Evolutionary conservation across 1,140 invertebrate genomes (phyloP).

Genomic region (Cydia amplana): DNA sequence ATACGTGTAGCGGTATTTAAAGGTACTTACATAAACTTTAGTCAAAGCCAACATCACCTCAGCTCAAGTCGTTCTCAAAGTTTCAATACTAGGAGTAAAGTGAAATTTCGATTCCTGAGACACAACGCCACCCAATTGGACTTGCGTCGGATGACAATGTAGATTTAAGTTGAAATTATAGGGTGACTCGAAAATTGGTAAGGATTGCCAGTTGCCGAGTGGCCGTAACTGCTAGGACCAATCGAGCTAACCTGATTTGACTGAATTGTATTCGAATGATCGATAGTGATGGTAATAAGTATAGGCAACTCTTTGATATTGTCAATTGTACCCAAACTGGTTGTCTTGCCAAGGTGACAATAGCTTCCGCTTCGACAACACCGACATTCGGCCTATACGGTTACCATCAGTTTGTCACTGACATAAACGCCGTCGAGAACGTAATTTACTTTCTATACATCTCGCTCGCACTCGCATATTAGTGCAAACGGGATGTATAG

Average conservation of each 20-base stretch:
- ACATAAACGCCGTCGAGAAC: too few species aligned
- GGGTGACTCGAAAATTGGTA: neutral
- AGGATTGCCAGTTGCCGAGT: neutral
- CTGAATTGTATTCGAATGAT: neutral
- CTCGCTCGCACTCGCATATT: too few species aligned
- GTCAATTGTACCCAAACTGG: too few species aligned
- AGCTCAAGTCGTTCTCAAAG: neutral
- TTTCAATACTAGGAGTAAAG: neutral
- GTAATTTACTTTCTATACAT: too few species aligned
- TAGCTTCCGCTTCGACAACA: too few species aligned
- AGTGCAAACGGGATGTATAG: too few species aligned
- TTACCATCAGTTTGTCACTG: too few species aligned
- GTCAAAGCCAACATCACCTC: neutral
- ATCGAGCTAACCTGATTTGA: conserved; percentile 8
- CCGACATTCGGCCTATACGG: too few species aligned
- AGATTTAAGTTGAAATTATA: conserved; percentile 25
- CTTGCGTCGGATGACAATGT: conserved; percentile 14
- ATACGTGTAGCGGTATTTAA: too few species aligned
- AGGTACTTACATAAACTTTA: too few species aligned
- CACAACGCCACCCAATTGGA: neutral
- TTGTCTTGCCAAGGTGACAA: too few species aligned
- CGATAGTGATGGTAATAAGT: neutral
- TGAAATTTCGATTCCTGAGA: conserved; percentile 22
- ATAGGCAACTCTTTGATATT: neutral
- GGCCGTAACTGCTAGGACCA: conserved; percentile 2